Evolutionary conservation across 2,888 invertebrate species (phyloP), one percentile per base, ranked within the genome.

Genomic region (Falcaria lacertinaria): DNA sequence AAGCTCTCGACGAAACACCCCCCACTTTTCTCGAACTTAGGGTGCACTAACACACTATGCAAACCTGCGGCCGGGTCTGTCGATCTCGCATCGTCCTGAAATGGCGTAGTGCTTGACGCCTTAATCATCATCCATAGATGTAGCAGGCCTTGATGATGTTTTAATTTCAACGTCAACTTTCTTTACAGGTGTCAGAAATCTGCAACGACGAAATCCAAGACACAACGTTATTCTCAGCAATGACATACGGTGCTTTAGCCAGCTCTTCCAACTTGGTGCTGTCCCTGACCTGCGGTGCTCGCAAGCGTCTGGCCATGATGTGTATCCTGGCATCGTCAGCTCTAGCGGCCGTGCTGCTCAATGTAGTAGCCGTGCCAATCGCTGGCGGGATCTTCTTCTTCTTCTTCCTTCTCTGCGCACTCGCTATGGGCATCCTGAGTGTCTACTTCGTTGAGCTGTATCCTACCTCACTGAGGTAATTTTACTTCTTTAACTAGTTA

Each of bases 381-480:
- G 85, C 88, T 41, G 86, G 88, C 0, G 87, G 82, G 11, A 69
- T 86, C 7, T 85, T 89, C 61, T 86, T 89, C 65, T 86, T 88
- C 70, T 69, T 89, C 52, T 89, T 89, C 52, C 59, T 88, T 5
- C 67, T 87, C 46, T 79, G 80, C 41, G 89, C 88, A 0, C 71
- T 89, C 1, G 73, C 80, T 0, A 89, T 89, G 85, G 89, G 89
- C 0, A 71, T 89, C 1, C 53, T 89, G 33, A 87, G 88, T 41
- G 89, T 89, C 0, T 89, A 88, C 46, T 89, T 87, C 38, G 89
- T 89, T 36, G 89, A 89, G 50, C 60, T 89, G 2, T 89, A 89
- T 41, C 89, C 89, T 3, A 89, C 89, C 13, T 78, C 80, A 35
- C 62, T 87, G n/a, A 84, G 89, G 89, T 88, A 33, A 68, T 69